Percentiles rank a stretch among this genome's conserved stretches.
phyloP scores from a whole-genome alignment of 2,888 invertebrate genomes.

The Opisthograptis luteolata region DNA sequence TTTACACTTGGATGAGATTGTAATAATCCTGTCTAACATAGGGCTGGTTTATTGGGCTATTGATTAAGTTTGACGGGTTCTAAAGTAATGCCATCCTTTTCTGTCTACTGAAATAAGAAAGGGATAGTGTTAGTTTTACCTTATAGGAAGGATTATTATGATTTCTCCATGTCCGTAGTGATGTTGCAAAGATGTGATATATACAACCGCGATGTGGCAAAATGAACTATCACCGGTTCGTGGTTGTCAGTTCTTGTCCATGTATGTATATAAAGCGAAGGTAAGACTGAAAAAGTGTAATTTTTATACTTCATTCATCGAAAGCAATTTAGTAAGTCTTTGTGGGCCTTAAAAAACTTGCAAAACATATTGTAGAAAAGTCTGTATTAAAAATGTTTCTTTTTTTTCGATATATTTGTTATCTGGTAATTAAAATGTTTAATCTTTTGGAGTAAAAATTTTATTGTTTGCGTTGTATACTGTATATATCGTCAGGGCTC shows the following conservation, averaged over 20 bases:
- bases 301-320: constrained; percentile 40
- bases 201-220: constrained; percentile 14
- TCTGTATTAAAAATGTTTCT: background rate
- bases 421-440: background rate
- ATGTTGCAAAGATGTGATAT: constrained; percentile 20
- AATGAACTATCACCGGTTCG: constrained; percentile 18
- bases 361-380: background rate
- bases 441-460: constrained; percentile 15
- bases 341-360: constrained; percentile 7
- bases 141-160: constrained; percentile 9
- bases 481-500: constrained; percentile 28
- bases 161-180: constrained; percentile 10
- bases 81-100: no score
- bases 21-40: constrained; percentile 1
- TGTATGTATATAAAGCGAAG: constrained; percentile 78
- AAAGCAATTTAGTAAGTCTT: constrained; percentile 11
- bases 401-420: constrained; percentile 1
- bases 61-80: no score
- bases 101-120: background rate
- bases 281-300: constrained; percentile 71
- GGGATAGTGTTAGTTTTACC: background rate
- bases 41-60: no score
- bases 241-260: constrained; percentile 55
- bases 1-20: background rate
- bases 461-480: constrained; percentile 29